Base-by-base conservation (phyloP, 2,113 vertebrate genomes). In the Ploceus nigricollis region DNA sequence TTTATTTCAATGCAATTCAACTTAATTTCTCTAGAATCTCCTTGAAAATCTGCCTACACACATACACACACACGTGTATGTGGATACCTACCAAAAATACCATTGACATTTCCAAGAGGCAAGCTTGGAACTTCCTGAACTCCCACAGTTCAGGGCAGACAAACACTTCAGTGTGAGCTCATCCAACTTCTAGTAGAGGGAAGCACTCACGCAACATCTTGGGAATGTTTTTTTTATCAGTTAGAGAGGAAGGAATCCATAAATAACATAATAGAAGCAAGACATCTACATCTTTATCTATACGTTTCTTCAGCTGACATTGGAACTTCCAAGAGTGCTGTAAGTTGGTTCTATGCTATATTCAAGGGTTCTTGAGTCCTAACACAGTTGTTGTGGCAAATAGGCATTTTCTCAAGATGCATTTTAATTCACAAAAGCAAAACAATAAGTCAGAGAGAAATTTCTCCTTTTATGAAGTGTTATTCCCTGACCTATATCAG, bases 401-500 rank as follows among this genome's bases (percentile, higher is more conserved):
- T 8, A 16, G 90, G 70, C 15, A 42, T 71, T 93, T 96, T 88
- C 82, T 96, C 81, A 82, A 69, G 85, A 78, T 57, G 66, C 56
- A 79, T 70, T 90, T 80, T 86, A 92, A 91, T 90, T 96, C 73
- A 93, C 70, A 94, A 96, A 96, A 92, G 77, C 42, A 88, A 93
- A 96, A 94, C 71, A 94, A 83, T 58, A 97, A 98, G 94, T 96
- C 92, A 95, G 48, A 82, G 89, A 89, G 83, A 97, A 95, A 82
- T 95, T 84, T 77, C 73, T 96, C 75, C 89, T 97, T 90, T 96
- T 80, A 91, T 75, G 68, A 90, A 97, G 81, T 95, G 71, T 58
- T 85, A 94, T 97, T 97, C 90, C 79, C 93, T 98, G 93, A 98
- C 96, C 97, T 97, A 97, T 98, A 98, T 97, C 94, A 97, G 96